These are phyloP conservation scores for Elaphurus davidianus DNA, from an alignment of 2,113 vertebrate species.

Conservation along the genomic window DNA sequence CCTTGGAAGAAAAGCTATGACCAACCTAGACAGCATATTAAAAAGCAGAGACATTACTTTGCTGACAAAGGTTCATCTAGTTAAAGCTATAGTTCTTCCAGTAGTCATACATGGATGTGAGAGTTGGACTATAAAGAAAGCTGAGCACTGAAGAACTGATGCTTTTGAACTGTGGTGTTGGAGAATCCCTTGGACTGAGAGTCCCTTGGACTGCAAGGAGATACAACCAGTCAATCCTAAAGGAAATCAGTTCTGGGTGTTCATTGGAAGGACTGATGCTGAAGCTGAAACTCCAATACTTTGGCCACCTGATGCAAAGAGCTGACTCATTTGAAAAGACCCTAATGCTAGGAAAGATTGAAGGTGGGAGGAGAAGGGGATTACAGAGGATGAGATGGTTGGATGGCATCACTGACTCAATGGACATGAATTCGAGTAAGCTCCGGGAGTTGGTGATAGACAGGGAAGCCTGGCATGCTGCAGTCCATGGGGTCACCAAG, in stretches of 20 bases:
- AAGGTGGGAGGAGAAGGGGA: neutral
- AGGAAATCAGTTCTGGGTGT: neutral
- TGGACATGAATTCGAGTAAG: neutral
- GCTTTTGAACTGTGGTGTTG: neutral
- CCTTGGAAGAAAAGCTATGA: neutral
- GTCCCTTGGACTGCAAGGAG: neutral
- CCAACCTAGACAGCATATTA: neutral
- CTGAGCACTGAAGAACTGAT: neutral
- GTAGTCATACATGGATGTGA: neutral
- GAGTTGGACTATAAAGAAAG: neutral
- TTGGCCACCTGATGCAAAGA: neutral
- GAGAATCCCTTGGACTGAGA: neutral
- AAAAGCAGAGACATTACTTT: neutral
- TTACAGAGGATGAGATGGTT: neutral
- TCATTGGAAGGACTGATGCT: neutral
- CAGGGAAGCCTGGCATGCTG: neutral
- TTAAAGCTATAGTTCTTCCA: neutral
- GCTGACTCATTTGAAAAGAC: neutral
- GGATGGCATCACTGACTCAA: neutral
- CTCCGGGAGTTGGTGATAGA: neutral
- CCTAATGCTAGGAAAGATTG: neutral
- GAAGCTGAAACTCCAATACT: neutral
- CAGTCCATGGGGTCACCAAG: neutral
- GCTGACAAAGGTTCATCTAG: neutral
- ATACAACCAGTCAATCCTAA: neutral